Base-by-base conservation (phyloP, 1,140 invertebrate species). In the Ceratosolen solmsi region DNA sequence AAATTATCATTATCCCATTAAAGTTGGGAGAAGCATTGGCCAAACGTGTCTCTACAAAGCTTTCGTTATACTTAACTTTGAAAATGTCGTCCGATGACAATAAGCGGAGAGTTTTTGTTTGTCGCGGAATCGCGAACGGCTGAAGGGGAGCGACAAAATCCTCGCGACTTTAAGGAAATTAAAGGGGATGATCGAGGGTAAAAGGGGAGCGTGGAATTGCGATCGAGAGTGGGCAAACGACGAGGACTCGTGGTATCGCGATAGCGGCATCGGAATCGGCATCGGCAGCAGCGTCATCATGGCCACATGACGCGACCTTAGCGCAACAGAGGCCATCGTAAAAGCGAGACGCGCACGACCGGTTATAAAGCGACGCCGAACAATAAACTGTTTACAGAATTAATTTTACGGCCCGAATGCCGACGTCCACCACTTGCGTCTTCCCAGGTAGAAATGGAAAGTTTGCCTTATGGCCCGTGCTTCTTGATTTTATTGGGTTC, bases 311-410 rank as follows among this genome's bases (percentile, higher is more conserved):
- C 36, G 56, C 73, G 73, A 75, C 74, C 58, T 77, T 65, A 77
- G 11, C 27, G 58, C 49, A 38, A 36, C 73, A 60, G 20, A 9
- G 41, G 27, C 58, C 51, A 25, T 60, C 63, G 84, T 89, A 90
- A 89, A 89, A 84, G 63, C 79, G 60, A 73, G 72, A 85, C 87
- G 87, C 86, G 86, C 84, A 87, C 83, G 86, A 87, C 84, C 84
- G 75, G 84, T 80, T 86, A 85, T 90, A 87, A 89, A 88, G 77
- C 63, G 27, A 82, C 83, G 20, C 25, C 33, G 75, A 87, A 88
- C 87, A 89, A 88, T 89, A 88, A 87, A 87, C 11, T 85, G 85
- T 89, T 89, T 88, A 86, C 83, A 75, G 82, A 87, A 89, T 90
- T 89, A 88, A 89, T 90, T 89, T 89, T 88, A 89, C 77, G 87